phyloP scores from a whole-genome alignment of 2,113 vertebrate species.

The Macroglossus sobrinus region DNA sequence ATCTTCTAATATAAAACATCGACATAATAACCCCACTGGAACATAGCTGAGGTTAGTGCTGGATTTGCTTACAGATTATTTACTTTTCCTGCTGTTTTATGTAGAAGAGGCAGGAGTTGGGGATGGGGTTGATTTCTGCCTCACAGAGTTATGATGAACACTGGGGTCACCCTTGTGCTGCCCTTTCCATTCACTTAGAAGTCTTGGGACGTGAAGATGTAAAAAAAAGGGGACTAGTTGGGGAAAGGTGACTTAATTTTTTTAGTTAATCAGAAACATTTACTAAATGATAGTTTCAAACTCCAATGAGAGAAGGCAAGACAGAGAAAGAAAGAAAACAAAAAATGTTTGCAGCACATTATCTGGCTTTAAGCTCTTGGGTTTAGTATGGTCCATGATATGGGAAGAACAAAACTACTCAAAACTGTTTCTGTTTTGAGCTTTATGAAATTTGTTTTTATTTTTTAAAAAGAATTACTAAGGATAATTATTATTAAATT shows the following conservation, averaged over 20 bases:
- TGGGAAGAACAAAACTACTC: background rate
- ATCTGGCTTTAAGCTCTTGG: background rate
- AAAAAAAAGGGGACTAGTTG: background rate
- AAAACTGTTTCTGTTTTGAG: background rate
- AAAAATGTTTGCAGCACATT: background rate
- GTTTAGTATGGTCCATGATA: background rate
- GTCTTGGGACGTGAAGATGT: background rate
- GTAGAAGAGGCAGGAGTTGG: background rate
- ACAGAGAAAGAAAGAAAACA: background rate
- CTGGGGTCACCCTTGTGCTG: background rate
- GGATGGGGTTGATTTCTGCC: background rate
- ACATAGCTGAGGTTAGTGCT: constrained; percentile 7
- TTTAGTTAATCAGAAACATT: constrained; percentile 1
- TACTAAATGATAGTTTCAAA: constrained; percentile 13
- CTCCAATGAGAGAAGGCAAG: background rate
- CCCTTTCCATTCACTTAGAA: background rate
- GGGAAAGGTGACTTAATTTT: background rate
- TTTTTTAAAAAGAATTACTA: background rate
- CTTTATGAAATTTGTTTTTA: background rate
- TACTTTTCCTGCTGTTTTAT: constrained; percentile 8
- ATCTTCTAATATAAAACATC: constrained; percentile 19
- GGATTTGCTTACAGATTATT: background rate
- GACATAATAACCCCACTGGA: background rate
- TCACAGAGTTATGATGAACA: background rate
- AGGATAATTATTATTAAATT: constrained; percentile 18